A percentile compares a stretch with the other conserved stretches of the same genome.
Conservation (phyloP, 1,140 invertebrate genomes). For the Heliconius nattereri region DNA sequence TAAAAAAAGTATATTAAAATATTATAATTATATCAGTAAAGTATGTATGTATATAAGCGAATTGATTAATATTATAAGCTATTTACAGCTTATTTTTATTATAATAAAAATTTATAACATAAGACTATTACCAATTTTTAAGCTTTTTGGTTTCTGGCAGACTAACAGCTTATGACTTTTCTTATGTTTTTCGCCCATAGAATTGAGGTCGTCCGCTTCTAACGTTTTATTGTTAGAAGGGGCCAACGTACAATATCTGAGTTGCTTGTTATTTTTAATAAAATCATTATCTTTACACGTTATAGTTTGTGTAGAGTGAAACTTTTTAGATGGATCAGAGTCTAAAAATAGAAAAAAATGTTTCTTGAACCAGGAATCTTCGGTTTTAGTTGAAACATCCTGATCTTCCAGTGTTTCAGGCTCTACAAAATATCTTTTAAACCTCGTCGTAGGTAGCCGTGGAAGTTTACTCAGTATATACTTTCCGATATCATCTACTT, state of each 20-base stretch:
- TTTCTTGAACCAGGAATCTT: conserved; percentile 71
- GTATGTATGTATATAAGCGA: not conserved
- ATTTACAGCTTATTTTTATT: conserved; percentile 16
- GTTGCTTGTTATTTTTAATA: not conserved
- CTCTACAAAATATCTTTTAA: conserved; percentile 56
- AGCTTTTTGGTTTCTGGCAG: not conserved
- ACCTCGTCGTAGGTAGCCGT: conserved; percentile 43
- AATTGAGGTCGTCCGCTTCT: not conserved
- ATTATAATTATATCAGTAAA: not conserved
- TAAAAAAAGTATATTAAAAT: too few relatives aligned
- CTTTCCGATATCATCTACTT: conserved; percentile 74
- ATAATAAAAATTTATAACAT: conserved; percentile 20
- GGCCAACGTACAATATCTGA: not conserved
- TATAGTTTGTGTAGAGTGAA: conserved; percentile 58
- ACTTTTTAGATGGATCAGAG: conserved; percentile 61
- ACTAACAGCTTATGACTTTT: not conserved
- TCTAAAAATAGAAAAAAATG: conserved; percentile 70
- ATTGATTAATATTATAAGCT: not conserved
- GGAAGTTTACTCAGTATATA: conserved; percentile 69
- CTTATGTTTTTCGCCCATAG: not conserved
- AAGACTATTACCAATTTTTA: not conserved
- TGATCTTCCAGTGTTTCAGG: conserved; percentile 61
- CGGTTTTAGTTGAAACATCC: conserved; percentile 66
- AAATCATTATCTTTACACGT: conserved; percentile 44
- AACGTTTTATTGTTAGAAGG: not conserved